phyloP scores from a whole-genome alignment of 2,888 invertebrate species.

The Latrodectus elegans region DNA sequence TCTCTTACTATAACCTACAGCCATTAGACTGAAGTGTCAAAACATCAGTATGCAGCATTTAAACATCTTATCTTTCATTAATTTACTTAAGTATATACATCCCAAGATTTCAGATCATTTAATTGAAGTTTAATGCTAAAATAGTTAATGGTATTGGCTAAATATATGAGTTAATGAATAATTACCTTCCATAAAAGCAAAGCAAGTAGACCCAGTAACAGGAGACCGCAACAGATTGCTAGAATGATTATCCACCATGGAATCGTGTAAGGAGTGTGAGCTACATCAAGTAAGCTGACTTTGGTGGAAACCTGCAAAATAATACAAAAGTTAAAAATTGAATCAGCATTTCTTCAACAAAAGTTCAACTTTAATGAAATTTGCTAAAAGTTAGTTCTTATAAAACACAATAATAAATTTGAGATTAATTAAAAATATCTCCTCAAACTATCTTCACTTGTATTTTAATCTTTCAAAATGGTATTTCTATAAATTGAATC shows the following conservation, averaged over 20 bases:
- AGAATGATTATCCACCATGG: conserved; percentile 91
- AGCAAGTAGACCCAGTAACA: conserved; percentile 85
- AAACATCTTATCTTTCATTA: no score
- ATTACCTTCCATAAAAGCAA: conserved; percentile 87
- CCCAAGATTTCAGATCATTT: no score
- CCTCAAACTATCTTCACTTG: no score
- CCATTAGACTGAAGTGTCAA: no score
- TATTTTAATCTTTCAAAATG: no score
- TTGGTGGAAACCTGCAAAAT: conserved; percentile 82
- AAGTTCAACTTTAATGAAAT: not conserved
- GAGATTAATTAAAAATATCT: no score
- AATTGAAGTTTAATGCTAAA: no score
- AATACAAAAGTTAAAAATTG: not conserved
- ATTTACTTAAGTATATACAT: no score
- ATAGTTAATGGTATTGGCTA: not conserved
- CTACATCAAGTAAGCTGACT: conserved; percentile 71
- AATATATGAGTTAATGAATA: conserved; percentile 3
- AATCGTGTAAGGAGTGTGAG: conserved; percentile 81
- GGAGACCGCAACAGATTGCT: conserved; percentile 87
- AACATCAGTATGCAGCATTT: no score
- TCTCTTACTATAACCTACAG: no score
- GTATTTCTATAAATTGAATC: no score
- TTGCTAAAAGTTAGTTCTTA: not conserved
- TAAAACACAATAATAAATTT: no score
- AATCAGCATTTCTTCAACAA: not conserved